Evolutionary conservation across 2,113 vertebrate genomes (phyloP), one percentile per base, ranked within the genome.

Genomic region (Malaclemys terrapin): DNA sequence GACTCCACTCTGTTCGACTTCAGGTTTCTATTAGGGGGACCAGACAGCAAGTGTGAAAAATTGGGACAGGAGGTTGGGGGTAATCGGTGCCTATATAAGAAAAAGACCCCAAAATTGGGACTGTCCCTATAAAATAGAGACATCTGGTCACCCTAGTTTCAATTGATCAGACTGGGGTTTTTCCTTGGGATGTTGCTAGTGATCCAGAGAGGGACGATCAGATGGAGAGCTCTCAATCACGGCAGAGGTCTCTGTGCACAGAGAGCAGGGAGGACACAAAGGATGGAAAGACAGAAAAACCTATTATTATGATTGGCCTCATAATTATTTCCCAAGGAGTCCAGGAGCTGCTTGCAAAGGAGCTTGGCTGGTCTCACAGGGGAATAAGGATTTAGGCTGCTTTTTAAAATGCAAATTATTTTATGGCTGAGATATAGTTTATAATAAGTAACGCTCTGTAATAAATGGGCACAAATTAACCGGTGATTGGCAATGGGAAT

Each of bases 321-420:
- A n/a, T 97, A 96, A 96, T 96, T 97, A 95, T 95, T 95, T 97
- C 92, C 94, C 95, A 88, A 96, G 95, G 94, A 96, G 92, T 90
- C 93, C 96, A 92, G 96, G 94, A 97, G 91, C 96, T 97, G 89
- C 94, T 96, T 97, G 97, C 94, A 89, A 90, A 97, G 94, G 96
- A 95, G 89, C 95, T 96, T 38, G 85, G 96, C 95, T 97, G 95
- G 95, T 97, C 96, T 95, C 97, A 0, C 57, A 87, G 95, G 53
- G 96, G 96, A 96, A 96, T 96, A 96, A 96, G 96, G 97, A 96
- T 97, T 97, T 96, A 97, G 95, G 93, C 94, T 96, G 97, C 95
- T 97, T 97, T 97, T 97, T 97, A 96, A 98, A 97, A 98, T 97
- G 97, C 96, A 97, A 97, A 97, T 97, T 96, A 97, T 96, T 97